Conservation (phyloP, 2,113 vertebrate species). For the Sarotherodon lohbergeri region DNA sequence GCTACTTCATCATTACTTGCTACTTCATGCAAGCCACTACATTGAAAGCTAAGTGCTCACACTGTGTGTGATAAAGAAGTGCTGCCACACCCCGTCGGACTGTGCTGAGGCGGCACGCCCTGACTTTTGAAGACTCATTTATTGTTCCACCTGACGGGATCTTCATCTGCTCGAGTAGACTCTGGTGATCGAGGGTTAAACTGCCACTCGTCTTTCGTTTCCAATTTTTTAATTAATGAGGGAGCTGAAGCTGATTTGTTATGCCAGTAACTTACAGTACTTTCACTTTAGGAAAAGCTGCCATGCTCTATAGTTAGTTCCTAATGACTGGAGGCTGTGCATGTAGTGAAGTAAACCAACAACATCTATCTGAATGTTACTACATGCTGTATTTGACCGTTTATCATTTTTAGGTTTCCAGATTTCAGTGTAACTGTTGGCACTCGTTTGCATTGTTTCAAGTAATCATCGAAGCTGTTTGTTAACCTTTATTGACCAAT, state of each 20-base stretch:
- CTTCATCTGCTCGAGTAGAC: background rate
- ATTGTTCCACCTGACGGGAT: background rate
- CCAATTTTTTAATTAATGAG: background rate
- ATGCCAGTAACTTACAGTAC: background rate
- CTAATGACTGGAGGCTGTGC: background rate
- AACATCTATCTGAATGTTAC: background rate
- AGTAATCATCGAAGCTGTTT: background rate
- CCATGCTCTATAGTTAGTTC: background rate
- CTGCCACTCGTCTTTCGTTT: background rate
- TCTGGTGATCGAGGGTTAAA: background rate
- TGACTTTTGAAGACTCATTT: background rate
- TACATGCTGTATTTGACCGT: background rate
- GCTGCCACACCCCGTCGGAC: background rate
- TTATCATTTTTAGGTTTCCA: background rate
- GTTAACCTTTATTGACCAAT: background rate
- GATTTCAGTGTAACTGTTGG: fast-evolving
- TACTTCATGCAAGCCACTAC: background rate
- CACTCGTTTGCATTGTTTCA: background rate
- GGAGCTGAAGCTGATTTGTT: background rate
- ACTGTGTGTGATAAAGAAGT: background rate
- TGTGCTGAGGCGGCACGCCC: background rate
- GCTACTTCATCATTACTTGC: background rate
- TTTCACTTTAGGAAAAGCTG: background rate
- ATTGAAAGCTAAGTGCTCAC: background rate
- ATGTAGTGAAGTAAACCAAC: no score